Conservation (phyloP, 2,113 vertebrate species). For the Calyptomena viridis region DNA sequence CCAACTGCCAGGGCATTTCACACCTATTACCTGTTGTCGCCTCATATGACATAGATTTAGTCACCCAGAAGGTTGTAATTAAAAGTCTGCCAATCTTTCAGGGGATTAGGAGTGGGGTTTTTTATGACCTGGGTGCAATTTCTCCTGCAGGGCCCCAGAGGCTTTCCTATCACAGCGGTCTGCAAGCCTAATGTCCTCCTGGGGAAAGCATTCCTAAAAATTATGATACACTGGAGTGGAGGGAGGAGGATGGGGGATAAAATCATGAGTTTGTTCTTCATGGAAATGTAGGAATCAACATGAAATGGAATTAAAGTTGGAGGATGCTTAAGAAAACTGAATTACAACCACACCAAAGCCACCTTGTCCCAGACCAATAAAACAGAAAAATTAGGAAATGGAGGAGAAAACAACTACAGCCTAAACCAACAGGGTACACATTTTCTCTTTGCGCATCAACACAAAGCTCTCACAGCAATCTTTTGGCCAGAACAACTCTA, state of each 20-base stretch:
- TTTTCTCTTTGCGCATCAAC: not conserved
- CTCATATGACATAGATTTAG: not conserved
- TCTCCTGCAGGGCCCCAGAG: not conserved
- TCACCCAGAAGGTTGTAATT: constrained; percentile 19
- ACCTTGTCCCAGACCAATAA: not conserved
- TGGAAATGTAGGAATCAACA: not conserved
- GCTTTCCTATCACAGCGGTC: not conserved
- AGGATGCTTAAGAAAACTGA: not conserved
- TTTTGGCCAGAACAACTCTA: not conserved
- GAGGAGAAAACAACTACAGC: not conserved
- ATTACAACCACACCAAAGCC: not conserved
- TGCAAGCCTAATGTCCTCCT: not conserved
- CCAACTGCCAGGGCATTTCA: not conserved
- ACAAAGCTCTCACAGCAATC: not conserved
- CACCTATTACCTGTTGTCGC: not conserved
- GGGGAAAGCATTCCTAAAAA: not conserved
- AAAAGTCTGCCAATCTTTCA: not conserved
- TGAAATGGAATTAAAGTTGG: not conserved
- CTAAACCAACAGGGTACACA: not conserved
- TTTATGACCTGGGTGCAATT: not conserved
- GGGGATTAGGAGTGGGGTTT: not conserved
- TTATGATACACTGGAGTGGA: accelerated
- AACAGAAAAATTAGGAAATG: not conserved
- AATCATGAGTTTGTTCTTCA: not conserved
- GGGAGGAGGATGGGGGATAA: not conserved